Percentiles rank a stretch among this genome's conserved stretches.
phyloP scores from a whole-genome alignment of 2,797 vertebrate species.

The Falco peregrinus region DNA sequence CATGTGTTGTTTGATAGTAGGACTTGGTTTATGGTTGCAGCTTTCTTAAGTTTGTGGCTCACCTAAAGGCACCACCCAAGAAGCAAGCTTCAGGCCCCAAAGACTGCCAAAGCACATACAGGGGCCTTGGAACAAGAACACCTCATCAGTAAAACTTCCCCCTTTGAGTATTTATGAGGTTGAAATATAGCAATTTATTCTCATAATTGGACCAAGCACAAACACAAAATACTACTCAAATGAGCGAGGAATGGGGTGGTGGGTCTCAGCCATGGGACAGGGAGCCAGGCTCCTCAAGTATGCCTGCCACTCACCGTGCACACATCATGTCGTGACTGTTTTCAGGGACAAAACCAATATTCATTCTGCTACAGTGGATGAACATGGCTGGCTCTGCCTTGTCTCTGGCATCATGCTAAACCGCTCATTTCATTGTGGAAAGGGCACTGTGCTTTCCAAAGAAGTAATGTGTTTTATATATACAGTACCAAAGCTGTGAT shows the following conservation, averaged over 20 bases:
- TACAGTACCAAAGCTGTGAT: neutral
- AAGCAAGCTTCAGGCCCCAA: neutral
- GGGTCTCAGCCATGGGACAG: neutral
- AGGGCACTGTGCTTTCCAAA: neutral
- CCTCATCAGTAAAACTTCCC: neutral
- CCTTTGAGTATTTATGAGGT: neutral
- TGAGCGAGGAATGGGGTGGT: neutral
- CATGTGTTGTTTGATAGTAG: neutral
- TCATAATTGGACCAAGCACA: neutral
- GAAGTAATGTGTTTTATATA: neutral
- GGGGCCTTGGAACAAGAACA: neutral
- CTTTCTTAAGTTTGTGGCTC: neutral
- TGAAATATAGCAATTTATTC: neutral
- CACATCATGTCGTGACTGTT: neutral
- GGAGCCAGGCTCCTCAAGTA: neutral
- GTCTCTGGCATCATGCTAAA: neutral
- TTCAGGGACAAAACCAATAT: neutral
- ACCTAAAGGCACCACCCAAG: neutral
- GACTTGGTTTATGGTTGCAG: neutral
- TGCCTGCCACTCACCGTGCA: accelerated
- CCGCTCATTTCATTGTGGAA: neutral
- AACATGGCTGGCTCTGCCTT: neutral
- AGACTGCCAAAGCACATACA: neutral
- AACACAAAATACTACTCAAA: neutral
- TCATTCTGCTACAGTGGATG: neutral